These are phyloP conservation scores for Chaetorhynchus papuensis DNA, from an alignment of 2,113 vertebrate species.

Conservation along the genomic window DNA sequence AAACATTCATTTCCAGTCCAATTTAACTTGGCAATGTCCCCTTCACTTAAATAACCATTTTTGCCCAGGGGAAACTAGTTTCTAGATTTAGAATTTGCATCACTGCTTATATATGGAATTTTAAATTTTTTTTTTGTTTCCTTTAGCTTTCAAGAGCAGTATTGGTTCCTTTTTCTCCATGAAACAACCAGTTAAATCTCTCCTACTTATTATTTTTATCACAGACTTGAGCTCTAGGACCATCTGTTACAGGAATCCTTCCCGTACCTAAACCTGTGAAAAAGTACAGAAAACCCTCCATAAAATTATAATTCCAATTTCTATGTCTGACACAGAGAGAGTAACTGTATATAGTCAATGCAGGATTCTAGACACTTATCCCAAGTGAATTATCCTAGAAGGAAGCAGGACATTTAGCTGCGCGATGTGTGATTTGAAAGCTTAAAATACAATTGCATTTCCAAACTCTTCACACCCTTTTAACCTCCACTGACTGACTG, in stretches of 20 bases:
- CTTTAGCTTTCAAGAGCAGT: background rate
- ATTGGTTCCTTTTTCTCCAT: background rate
- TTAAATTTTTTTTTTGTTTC: background rate
- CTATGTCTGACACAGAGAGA: background rate
- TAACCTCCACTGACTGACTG: background rate
- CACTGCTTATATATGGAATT: background rate
- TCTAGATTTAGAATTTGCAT: background rate
- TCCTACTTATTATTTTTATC: background rate
- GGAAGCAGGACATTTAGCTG: background rate
- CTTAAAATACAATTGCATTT: background rate
- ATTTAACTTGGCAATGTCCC: background rate
- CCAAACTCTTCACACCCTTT: background rate
- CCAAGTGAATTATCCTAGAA: background rate
- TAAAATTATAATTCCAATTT: background rate
- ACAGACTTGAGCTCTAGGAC: background rate
- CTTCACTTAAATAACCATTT: background rate
- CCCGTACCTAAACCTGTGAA: background rate
- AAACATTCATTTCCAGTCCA: background rate
- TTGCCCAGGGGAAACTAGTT: background rate
- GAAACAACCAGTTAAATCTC: background rate
- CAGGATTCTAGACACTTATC: background rate
- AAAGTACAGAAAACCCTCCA: background rate
- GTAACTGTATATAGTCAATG: background rate
- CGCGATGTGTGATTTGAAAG: background rate
- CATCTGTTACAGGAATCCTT: background rate